Base-by-base conservation (phyloP, 2,797 vertebrate species). In the Sebastes kiyomatsui region DNA sequence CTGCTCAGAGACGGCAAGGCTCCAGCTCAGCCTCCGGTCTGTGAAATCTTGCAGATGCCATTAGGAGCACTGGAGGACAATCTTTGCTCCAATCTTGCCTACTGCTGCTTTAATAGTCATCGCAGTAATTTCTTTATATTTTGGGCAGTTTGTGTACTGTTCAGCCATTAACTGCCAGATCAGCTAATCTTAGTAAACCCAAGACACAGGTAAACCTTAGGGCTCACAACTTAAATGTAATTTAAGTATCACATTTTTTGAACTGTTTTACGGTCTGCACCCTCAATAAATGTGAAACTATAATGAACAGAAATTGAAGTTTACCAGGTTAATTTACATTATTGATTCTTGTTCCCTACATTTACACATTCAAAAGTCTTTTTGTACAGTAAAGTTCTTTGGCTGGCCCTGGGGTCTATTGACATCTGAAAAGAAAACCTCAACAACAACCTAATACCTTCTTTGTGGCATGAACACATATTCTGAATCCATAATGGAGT, bases 401-500 rank as follows among this genome's bases (percentile, higher is more conserved):
- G 12, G 4, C 67, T 25, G n/a, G 32, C n/a, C 33, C 46, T 33
- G 12, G 12, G 2, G 12, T 35, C 58, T 16, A 28, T n/a, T 54
- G 23, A 30, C 13, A 65, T 66, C 42, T 59, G 4, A 55, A 72
- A 38, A 54, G 61, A 20, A 23, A 54, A 54, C 16, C 28, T 54
- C 49, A 0, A 54, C 3, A 12, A 22, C 9, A 60, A 60, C 42
- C 30, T 2, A 5, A 32, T 52, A 35, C 66, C 54, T 80, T 66
- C 32, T 80, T 42, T 80, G 61, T 60, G 35, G 4, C n/a, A 35
- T 52, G 23, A 68, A 77, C 59, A 73, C 58, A 58, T 27, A 61
- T 73, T 72, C 25, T 78, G 75, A 84, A 88, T 83, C 25, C 59
- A 67, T 62, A 72, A 69, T 30, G 64, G 72, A 28, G n/a, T 59